A percentile compares a stretch with the other conserved stretches of the same genome.
Evolutionary conservation across 2,888 invertebrate species (phyloP).

Genomic region (Globia sparganii): DNA sequence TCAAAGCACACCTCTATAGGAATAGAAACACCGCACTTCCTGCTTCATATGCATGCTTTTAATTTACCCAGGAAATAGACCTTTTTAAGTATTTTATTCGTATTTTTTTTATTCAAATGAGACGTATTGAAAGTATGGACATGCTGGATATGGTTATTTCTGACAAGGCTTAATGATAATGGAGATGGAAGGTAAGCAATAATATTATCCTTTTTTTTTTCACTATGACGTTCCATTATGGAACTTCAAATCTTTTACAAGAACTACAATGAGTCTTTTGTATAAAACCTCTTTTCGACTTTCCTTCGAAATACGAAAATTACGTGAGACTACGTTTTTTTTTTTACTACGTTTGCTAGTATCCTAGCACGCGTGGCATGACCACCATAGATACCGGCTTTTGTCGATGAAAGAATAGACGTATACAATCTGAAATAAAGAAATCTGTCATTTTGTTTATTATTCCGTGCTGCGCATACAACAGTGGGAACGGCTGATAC

Average conservation of each 20-base stretch:
- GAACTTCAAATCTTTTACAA: neutral
- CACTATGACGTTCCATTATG: neutral
- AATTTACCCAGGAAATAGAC: conserved; percentile 47
- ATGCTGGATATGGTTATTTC: conserved; percentile 1
- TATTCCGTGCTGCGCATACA: too few relatives aligned
- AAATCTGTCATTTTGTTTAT: too few relatives aligned
- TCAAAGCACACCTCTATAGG: conserved; percentile 53
- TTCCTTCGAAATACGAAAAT: neutral
- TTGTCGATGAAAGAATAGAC: too few relatives aligned
- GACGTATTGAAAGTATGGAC: conserved; percentile 11
- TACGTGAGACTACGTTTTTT: neutral
- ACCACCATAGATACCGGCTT: too few relatives aligned
- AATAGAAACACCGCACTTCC: conserved; percentile 54
- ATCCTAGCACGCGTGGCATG: too few relatives aligned
- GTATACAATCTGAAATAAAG: too few relatives aligned
- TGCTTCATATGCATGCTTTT: conserved; percentile 33
- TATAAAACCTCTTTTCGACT: neutral
- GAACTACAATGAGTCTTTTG: neutral
- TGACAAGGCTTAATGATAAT: neutral
- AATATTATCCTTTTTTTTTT: neutral
- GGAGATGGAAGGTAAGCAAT: neutral
- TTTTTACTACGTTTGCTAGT: too few relatives aligned
- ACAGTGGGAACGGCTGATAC: too few relatives aligned
- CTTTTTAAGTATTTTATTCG: conserved; percentile 19
- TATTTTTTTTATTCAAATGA: conserved; percentile 32